A percentile compares a stretch with the other conserved stretches of the same genome.
These are phyloP conservation scores for Bufo bufo DNA, from an alignment of 2,113 vertebrate species.

Conservation along the genomic window DNA sequence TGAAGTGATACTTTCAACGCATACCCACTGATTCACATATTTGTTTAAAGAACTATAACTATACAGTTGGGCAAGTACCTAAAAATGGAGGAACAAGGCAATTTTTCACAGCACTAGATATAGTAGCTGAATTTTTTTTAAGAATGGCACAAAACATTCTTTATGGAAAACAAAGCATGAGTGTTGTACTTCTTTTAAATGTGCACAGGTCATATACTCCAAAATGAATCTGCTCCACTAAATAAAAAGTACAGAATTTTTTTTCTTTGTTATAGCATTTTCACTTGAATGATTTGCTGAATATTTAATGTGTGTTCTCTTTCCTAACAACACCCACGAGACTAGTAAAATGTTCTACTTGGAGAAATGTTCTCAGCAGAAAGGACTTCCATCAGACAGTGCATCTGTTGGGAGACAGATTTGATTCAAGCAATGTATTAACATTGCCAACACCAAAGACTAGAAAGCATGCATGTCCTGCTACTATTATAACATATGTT, in stretches of 20 bases:
- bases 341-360: constrained; percentile 58
- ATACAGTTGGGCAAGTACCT: background rate
- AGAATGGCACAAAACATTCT: background rate
- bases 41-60: background rate
- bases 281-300: constrained; percentile 54
- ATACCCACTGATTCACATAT: no score
- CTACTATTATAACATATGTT: background rate
- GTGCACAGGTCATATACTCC: background rate
- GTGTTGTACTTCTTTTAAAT: constrained; percentile 1
- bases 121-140: background rate
- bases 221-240: constrained; percentile 15
- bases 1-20: no score
- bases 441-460: constrained; percentile 27
- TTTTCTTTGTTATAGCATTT: constrained; percentile 51
- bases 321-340: constrained; percentile 57
- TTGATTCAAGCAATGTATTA: constrained; percentile 40
- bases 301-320: constrained; percentile 58
- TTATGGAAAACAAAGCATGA: background rate
- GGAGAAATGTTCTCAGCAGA: constrained; percentile 54
- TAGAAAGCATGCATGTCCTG: background rate
- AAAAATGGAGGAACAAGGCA: background rate
- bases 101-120: background rate
- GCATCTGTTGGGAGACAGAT: constrained; percentile 50
- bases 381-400: constrained; percentile 53
- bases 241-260: constrained; percentile 34